Evolutionary conservation across 1,140 invertebrate genomes (phyloP).

Genomic region (Penaeus japonicus): DNA sequence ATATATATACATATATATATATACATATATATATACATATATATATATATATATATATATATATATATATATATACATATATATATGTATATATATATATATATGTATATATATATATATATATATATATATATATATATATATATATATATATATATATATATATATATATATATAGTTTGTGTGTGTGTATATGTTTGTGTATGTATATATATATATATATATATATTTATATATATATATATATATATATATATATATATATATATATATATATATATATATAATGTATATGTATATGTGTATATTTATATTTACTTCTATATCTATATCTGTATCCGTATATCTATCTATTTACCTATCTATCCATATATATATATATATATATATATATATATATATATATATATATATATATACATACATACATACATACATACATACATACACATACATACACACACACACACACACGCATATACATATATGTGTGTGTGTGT

Average conservation of each 20-base stretch:
- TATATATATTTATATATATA: background rate
- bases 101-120: background rate
- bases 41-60: background rate
- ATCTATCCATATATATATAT: background rate
- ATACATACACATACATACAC: background rate
- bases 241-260: background rate
- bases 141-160: background rate
- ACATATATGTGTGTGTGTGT: background rate
- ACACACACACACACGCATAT: background rate
- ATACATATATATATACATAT: background rate
- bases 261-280: background rate
- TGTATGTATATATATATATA: background rate
- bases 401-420: conserved; percentile 6
- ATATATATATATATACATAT: conserved; percentile 1
- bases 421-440: background rate
- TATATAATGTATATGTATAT: background rate
- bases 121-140: background rate
- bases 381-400: conserved; percentile 13
- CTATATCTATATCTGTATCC: background rate
- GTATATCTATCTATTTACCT: background rate
- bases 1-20: background rate
- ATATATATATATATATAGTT: background rate
- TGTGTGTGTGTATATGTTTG: background rate
- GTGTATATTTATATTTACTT: background rate
- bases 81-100: background rate